Conservation (phyloP, 30 jellyfish, hydroid and myxozoan species). For the Cassiopea andromeda region DNA sequence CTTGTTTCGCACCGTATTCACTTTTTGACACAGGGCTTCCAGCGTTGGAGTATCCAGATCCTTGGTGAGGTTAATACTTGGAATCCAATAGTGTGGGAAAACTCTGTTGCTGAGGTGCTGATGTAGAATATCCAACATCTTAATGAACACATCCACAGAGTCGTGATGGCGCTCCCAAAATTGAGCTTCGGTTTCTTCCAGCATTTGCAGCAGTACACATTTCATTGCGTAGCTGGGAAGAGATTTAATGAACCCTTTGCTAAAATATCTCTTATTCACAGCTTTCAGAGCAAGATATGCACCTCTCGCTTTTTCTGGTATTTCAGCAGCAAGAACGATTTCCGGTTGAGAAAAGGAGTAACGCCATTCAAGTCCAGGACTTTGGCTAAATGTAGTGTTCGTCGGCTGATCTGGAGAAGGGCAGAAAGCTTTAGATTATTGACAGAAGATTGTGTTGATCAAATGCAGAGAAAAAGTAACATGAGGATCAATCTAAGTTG, state of each 20-base stretch:
- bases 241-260: conserved; percentile 9
- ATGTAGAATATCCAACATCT: conserved; percentile 14
- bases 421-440: not conserved
- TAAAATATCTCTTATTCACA: conserved; percentile 6
- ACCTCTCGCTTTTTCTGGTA: conserved; percentile 13
- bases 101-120: conserved; percentile 1
- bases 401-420: conserved; percentile 13
- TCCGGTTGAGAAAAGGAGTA: conserved; percentile 64
- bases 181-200: conserved; percentile 30
- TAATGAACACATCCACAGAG: conserved; percentile 6
- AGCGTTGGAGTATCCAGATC: not conserved
- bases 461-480: too few relatives aligned
- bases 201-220: conserved; percentile 11
- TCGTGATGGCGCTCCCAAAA: not conserved
- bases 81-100: conserved; percentile 63
- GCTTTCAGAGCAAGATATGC: conserved; percentile 43
- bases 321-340: conserved; percentile 10
- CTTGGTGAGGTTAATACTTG: not conserved
- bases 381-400: conserved; percentile 11
- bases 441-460: not conserved
- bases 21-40: not conserved
- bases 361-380: conserved; percentile 59
- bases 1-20: not conserved
- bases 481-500: too few relatives aligned
- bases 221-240: conserved; percentile 29